Evolutionary conservation across 2,888 invertebrate species (phyloP).

Genomic region (Stramonita haemastoma): DNA sequence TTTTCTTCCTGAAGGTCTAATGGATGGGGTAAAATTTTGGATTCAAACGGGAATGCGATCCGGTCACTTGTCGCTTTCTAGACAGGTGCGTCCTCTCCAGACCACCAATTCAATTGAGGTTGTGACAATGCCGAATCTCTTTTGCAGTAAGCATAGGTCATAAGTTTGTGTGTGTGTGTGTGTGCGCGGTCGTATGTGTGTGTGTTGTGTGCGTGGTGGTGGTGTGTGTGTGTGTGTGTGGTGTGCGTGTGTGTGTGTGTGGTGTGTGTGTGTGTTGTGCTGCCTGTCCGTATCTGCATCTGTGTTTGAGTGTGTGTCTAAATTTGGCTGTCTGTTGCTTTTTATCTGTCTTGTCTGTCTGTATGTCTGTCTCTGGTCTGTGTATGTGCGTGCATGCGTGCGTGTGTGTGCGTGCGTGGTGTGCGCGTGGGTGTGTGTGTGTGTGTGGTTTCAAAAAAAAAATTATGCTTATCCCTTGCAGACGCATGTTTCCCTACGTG

Average conservation of each 20-base stretch:
- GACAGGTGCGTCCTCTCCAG: too few relatives aligned
- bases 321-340: neutral
- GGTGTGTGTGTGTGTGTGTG: neutral
- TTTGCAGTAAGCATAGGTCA: too few relatives aligned
- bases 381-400: neutral
- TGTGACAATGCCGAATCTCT: too few relatives aligned
- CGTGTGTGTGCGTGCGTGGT: neutral
- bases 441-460: neutral
- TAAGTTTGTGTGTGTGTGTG: too few relatives aligned
- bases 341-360: neutral
- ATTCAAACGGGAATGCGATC: too few relatives aligned
- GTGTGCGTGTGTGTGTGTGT: neutral
- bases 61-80: too few relatives aligned
- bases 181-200: neutral
- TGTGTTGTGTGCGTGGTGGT: neutral
- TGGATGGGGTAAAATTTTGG: too few relatives aligned
- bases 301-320: neutral
- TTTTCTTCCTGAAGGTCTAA: too few relatives aligned
- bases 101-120: too few relatives aligned
- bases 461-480: constrained; percentile 32
- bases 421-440: neutral
- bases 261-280: neutral
- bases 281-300: neutral
- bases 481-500: constrained; percentile 65
- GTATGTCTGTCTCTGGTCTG: neutral